Evolutionary conservation across 2,113 vertebrate genomes (phyloP).

Genomic region (Ictidomys tridecemlineatus): DNA sequence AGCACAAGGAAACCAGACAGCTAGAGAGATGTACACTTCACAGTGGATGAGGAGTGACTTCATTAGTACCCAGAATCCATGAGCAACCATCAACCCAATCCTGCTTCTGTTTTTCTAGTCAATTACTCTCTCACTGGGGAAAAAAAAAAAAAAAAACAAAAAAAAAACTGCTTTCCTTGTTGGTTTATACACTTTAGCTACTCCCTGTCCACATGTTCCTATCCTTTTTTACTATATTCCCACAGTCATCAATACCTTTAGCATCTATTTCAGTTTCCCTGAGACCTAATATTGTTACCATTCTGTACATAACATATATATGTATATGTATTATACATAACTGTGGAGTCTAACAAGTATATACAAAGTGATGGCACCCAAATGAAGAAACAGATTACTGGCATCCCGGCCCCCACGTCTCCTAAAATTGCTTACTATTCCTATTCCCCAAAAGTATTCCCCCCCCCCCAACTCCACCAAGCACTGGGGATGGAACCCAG

Average conservation of each 20-base stretch:
- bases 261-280: neutral
- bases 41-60: neutral
- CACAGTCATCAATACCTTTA: neutral
- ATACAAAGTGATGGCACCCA: neutral
- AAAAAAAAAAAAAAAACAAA: neutral
- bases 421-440: slow-evolving; percentile 9
- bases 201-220: neutral
- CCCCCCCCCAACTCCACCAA: no score
- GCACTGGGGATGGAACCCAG: neutral
- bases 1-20: neutral
- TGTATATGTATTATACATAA: neutral
- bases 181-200: neutral
- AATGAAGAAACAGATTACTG: neutral
- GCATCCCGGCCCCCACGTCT: neutral
- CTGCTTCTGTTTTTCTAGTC: neutral
- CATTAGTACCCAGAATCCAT: slow-evolving; percentile 5
- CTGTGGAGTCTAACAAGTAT: neutral
- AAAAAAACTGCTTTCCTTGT: neutral
- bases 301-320: neutral
- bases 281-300: neutral
- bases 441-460: neutral
- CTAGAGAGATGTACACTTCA: neutral
- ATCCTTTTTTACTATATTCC: neutral
- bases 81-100: neutral
- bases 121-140: neutral